Evolutionary conservation across 2,113 vertebrate genomes (phyloP).

Genomic region (Dasyprocta punctata): DNA sequence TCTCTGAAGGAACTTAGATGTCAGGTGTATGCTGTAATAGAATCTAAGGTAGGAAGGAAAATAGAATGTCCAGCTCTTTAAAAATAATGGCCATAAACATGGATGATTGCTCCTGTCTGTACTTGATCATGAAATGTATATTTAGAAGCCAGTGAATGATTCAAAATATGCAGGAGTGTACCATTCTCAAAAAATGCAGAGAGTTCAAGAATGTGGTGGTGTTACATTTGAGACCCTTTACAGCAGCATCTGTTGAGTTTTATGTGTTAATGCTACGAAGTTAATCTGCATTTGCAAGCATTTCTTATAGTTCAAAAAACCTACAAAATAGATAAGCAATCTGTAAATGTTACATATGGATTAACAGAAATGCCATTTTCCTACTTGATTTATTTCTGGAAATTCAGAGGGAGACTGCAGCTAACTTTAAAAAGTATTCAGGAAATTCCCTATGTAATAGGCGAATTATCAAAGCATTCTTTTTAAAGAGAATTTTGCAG

Average conservation of each 20-base stretch:
- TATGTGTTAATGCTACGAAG: neutral
- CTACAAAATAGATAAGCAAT: slow-evolving; percentile 17
- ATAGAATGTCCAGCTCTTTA: neutral
- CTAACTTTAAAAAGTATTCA: slow-evolving; percentile 52
- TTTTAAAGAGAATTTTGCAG: neutral
- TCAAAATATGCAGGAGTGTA: neutral
- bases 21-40: neutral
- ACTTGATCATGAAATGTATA: neutral
- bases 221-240: neutral
- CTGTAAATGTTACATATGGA: slow-evolving; percentile 17
- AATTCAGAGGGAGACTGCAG: neutral
- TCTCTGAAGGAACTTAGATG: neutral
- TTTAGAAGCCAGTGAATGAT: neutral
- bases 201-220: neutral
- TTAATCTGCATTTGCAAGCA: slow-evolving; percentile 12
- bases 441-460: neutral
- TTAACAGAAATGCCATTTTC: slow-evolving; percentile 20
- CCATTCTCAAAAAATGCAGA: neutral
- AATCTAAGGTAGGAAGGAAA: neutral
- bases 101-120: neutral
- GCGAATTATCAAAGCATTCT: neutral
- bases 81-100: neutral
- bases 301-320: slow-evolving; percentile 41
- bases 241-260: neutral
- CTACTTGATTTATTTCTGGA: slow-evolving; percentile 40